Evolutionary conservation across 2,113 vertebrate genomes (phyloP), one percentile per base, ranked within the genome.

Genomic region (Isichthys henryi): DNA sequence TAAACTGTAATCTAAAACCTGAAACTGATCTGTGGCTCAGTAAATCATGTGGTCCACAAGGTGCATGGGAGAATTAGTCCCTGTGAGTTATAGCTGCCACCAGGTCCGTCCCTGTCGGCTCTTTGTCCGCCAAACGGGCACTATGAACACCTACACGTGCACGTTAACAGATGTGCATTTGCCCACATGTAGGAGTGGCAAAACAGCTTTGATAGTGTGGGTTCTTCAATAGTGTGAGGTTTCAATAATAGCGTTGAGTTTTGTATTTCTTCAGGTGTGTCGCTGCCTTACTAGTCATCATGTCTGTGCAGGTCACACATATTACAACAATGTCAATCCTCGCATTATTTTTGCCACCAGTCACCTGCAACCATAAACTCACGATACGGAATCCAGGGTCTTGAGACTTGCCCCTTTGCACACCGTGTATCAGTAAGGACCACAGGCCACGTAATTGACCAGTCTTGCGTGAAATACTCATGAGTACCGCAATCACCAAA

Each of bases 231-330:
- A 62, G 21, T 23, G 39, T 62, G 45, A 45, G 87, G 43, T 48
- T 39, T 4, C 21, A 43, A 13, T 46, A 46, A 50, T 31, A 74
- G 62, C 11, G 19, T 48, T 48, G 13, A 88, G 27, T 74, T 80
- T 80, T 88, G 27, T 50, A 46, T 88, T 77, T 77, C 13, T 77
- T 88, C 70, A 80, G 88, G 88, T 50, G 88, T 88, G 88, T 46
- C 45, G 66, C 70, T 88, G 88, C 70, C 88, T 80, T 88, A 80
- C 9, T 17, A 80, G 88, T 82, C 70, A 77, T 53, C 15, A 11
- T 39, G 17, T 66, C 17, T 27, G 27, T 48, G 50, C n/a, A 88
- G 46, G 58, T 31, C 46, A 80, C 49, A 11, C 70, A 23, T 45
- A 35, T 88, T 62, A 17, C 31, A 80, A 46, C 45, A 77, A 80